A percentile compares a stretch with the other conserved stretches of the same genome.
phyloP scores from a whole-genome alignment of 2,888 invertebrate genomes.

The Masnerella sp. region DNA sequence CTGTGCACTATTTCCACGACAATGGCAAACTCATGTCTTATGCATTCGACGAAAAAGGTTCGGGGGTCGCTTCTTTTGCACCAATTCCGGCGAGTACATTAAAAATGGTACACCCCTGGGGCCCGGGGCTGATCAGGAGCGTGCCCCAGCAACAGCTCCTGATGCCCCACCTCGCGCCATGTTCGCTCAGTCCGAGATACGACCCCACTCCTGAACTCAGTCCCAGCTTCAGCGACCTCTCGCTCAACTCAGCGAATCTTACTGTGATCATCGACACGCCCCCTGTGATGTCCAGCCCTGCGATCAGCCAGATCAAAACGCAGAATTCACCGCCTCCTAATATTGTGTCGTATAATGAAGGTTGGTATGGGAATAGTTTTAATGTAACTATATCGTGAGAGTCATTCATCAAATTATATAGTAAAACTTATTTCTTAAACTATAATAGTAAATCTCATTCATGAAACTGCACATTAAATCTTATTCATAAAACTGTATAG shows the following conservation, averaged over 20 bases:
- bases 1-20: slow-evolving; percentile 91
- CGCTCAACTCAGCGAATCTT: slow-evolving; percentile 77
- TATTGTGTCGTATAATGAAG: slow-evolving; percentile 71
- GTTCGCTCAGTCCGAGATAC: slow-evolving; percentile 68
- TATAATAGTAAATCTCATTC: too few species aligned
- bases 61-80: slow-evolving; percentile 78
- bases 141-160: slow-evolving; percentile 73
- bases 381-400: too few species aligned
- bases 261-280: slow-evolving; percentile 77
- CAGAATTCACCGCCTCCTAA: slow-evolving; percentile 69
- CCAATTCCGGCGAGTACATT: slow-evolving; percentile 70
- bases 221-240: slow-evolving; percentile 79
- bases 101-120: too few species aligned
- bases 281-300: slow-evolving; percentile 66
- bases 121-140: slow-evolving; percentile 69
- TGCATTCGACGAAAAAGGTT: slow-evolving; percentile 89
- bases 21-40: slow-evolving; percentile 92
- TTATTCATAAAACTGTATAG: too few species aligned
- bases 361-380: too few species aligned
- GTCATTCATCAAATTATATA: too few species aligned
- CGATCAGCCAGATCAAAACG: slow-evolving; percentile 65
- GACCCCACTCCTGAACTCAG: slow-evolving; percentile 76
- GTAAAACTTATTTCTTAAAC: too few species aligned
- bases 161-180: too few species aligned
- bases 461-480: too few species aligned